Evolutionary conservation across 2,113 vertebrate genomes (phyloP).

Genomic region (Hyperoodon ampullatus): DNA sequence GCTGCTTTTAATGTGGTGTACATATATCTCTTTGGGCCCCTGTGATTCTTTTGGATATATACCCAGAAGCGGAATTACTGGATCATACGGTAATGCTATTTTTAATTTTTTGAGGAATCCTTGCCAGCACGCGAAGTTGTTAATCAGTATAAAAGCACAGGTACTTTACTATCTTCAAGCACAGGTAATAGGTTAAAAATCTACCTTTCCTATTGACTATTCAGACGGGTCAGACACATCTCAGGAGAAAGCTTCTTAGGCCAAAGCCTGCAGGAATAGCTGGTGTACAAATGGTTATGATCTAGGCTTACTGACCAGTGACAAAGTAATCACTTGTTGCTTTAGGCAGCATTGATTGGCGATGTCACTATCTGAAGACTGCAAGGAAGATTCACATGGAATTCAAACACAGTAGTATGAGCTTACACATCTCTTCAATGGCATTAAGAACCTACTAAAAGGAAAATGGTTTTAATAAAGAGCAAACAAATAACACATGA

Average conservation of each 20-base stretch:
- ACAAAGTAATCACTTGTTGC: neutral
- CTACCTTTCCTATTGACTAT: neutral
- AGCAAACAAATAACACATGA: neutral
- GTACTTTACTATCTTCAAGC: neutral
- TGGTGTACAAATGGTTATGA: neutral
- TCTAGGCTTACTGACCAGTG: accelerated
- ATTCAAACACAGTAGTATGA: neutral
- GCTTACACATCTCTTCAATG: neutral
- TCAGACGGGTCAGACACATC: accelerated
- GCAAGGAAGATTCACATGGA: neutral
- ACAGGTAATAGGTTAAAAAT: neutral
- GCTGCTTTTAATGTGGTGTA: no score
- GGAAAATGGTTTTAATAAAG: neutral
- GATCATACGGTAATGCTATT: neutral
- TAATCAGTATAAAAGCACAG: neutral
- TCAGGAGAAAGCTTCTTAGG: neutral
- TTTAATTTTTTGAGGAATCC: neutral
- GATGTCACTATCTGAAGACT: no score
- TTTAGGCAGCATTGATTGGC: neutral
- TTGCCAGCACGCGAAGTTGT: neutral
- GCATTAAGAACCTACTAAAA: neutral
- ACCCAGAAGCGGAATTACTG: neutral
- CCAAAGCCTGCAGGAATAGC: neutral
- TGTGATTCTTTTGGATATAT: neutral
- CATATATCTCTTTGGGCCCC: neutral